Evolutionary conservation across 2,888 invertebrate genomes (phyloP), one percentile per base, ranked within the genome.

Genomic region (Synergus gifuensis): DNA sequence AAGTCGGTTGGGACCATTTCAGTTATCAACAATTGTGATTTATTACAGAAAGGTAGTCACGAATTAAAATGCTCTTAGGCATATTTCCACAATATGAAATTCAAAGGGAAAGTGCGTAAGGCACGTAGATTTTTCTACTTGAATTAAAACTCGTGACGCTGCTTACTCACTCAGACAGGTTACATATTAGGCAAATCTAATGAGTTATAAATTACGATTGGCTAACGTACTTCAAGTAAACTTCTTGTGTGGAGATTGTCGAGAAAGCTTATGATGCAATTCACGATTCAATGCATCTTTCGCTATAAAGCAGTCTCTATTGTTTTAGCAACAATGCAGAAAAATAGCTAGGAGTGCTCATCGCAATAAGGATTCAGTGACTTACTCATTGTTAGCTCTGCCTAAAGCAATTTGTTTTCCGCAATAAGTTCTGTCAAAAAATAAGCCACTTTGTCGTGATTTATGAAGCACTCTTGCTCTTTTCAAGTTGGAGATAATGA

Each of bases 121-220:
- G 67, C 77, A 66, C 77, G 49, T 49, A 28, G 14, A 54, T 73
- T 22, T 49, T 73, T 28, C 16, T 16, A 54, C 4, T 64, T 66
- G 42, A 42, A 16, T 54, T 73, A 73, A 36, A 36, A 54, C 9
- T 73, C 49, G n/a, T 36, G 49, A 80, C 67, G 64, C 81, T 78
- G 78, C 81, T 83, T 80, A 77, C 78, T 82, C 81, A 82, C 78
- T 81, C 78, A 80, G 81, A 81, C 81, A 80, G 80, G 81, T 73
- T 79, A 85, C 85, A 83, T 87, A 87, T 89, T 88, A 87, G 87
- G 87, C 83, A 85, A 88, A 81, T 83, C 81, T 84, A 85, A 82
- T 86, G 77, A 83, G 81, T 82, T 87, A 88, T 88, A 88, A 89
- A 88, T 88, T 86, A 86, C 85, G 86, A 88, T 89, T 87, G 86